Evolutionary conservation across 2,113 vertebrate genomes (phyloP), one percentile per base, ranked within the genome.

Genomic region (Dipodomys merriami): DNA sequence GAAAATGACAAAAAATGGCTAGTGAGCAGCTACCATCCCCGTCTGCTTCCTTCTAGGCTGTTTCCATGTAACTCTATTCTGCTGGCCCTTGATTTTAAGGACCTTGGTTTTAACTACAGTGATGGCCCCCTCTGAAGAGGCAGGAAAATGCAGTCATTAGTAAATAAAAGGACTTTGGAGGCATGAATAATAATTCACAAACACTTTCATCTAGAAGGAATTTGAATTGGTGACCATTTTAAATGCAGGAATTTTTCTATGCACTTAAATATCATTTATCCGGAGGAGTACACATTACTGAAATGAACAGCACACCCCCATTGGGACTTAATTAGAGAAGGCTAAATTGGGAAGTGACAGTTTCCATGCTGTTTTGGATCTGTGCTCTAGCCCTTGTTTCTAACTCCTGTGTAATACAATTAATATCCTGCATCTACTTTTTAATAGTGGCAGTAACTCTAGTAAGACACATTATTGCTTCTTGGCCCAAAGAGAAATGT

Each of bases 281-380:
- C 22, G 82, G 91, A 96, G 94, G 93, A 95, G 89, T 81, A 6
- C 71, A 95, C 91, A 91, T 94, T 91, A 65, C 72, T 64, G 72
- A 94, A 92, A 83, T 95, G 94, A 95, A 94, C 46, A 91, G 93
- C 60, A 82, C 79, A 95, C 91, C 93, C 53, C 97, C 97, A n/a
- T 1, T 94, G 97, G 96, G 97, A 98, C 91, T 97, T 97, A 96
- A 98, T 98, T 98, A 98, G 96, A 86, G 82, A 90, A 96, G 29
- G 73, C 91, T 96, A 93, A 93, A 33, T 87, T 95, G 95, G 95
- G 94, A 97, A 97, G 97, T 97, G 94, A 95, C 93, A 95, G 97
- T 96, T 96, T 97, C 97, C 92, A 11, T 95, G 71, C 94, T 96
- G 91, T 95, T 96, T 96, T 11, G 44, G 46, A 94, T 46, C 88